phyloP scores from a whole-genome alignment of 2,888 invertebrate species.

The Cataglyphis livida region DNA sequence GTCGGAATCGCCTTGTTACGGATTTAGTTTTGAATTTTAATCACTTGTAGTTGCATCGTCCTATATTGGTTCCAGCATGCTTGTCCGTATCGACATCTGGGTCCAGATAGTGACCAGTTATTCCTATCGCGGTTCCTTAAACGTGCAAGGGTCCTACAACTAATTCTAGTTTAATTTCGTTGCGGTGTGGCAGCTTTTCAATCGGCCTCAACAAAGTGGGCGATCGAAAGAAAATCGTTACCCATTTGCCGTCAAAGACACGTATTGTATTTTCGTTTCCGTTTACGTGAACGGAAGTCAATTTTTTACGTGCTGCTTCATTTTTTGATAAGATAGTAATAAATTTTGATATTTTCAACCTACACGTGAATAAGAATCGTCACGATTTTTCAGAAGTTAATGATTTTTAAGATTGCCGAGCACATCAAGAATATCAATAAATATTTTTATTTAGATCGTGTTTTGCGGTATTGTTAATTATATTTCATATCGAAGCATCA shows the following conservation, averaged over 20 bases:
- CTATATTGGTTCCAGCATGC: constrained; percentile 2
- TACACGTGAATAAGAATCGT: neutral
- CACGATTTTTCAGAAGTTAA: neutral
- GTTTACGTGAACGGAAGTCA: neutral
- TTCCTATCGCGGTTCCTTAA: constrained; percentile 20
- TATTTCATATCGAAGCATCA: neutral
- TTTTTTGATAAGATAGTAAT: neutral
- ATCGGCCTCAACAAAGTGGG: neutral
- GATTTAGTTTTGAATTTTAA: constrained; percentile 47
- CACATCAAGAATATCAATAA: neutral
- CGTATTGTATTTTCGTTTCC: neutral
- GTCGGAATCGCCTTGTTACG: constrained; percentile 29
- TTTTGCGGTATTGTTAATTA: neutral
- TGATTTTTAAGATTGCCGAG: neutral
- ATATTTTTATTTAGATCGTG: neutral
- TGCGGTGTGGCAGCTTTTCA: neutral
- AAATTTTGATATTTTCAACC: neutral
- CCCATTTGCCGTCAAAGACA: neutral
- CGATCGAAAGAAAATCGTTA: neutral
- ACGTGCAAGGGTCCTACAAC: neutral
- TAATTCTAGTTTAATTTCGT: constrained; percentile 21
- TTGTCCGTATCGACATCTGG: constrained; percentile 8
- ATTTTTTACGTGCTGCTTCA: neutral
- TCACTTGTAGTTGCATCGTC: constrained; percentile 16
- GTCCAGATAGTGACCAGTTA: neutral